Conservation (phyloP, 2,888 invertebrate species). For the Julus scandinavius region DNA sequence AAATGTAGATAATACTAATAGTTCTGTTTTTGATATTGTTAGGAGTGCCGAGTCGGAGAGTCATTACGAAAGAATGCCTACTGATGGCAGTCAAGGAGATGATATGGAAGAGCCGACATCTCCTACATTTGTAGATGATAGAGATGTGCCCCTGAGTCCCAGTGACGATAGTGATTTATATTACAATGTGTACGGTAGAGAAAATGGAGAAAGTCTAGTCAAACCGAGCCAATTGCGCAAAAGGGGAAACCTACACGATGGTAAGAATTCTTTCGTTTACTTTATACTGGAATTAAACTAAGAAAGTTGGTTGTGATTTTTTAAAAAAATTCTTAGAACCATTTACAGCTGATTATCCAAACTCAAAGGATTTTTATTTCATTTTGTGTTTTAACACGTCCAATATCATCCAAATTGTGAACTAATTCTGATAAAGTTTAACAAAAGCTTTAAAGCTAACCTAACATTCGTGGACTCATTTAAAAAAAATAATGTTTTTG, state of each 20-base stretch:
- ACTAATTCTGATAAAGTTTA: too few species aligned
- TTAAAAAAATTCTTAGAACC: background rate
- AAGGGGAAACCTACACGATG: conserved; percentile 69
- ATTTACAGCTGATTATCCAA: background rate
- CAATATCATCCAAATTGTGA: too few species aligned
- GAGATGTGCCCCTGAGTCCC: conserved; percentile 70
- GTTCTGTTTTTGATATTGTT: background rate
- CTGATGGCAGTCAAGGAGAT: conserved; percentile 67
- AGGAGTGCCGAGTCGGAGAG: conserved; percentile 63
- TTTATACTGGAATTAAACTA: background rate
- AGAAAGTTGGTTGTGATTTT: background rate
- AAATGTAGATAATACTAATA: background rate
- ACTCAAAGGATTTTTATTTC: background rate
- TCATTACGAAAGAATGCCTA: conserved; percentile 74
- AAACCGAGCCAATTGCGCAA: conserved; percentile 68
- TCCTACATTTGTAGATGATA: conserved; percentile 69
- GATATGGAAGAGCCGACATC: conserved; percentile 66
- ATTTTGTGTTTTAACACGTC: too few species aligned
- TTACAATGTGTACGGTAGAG: conserved; percentile 68
- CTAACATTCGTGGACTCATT: too few species aligned
- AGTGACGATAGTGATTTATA: conserved; percentile 73
- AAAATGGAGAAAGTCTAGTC: conserved; percentile 68
- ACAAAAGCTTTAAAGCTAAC: too few species aligned
- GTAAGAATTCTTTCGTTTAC: conserved; percentile 64
- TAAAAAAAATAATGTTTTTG: too few species aligned